Conservation (phyloP, 2,888 invertebrate genomes). For the Malthinus seriepunctatus region DNA sequence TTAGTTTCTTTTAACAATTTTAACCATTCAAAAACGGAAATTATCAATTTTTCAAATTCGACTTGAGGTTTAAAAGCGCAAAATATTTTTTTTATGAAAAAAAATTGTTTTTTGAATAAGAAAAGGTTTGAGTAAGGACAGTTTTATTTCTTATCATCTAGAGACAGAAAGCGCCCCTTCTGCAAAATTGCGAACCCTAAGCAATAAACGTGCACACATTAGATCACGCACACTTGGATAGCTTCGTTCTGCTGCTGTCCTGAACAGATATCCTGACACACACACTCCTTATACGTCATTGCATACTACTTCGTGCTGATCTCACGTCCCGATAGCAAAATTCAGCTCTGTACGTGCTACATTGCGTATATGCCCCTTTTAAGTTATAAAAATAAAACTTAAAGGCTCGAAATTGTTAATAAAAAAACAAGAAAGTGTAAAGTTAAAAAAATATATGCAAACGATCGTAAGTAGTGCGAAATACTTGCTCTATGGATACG, state of each 20-base stretch:
- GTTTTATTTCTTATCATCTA: slow-evolving; percentile 24
- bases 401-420: too few relatives aligned
- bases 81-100: background rate
- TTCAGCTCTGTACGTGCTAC: slow-evolving; percentile 12
- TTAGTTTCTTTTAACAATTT: slow-evolving; percentile 22
- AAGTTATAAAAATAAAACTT: too few relatives aligned
- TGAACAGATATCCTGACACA: slow-evolving; percentile 33
- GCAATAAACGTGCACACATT: slow-evolving; percentile 27
- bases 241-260: slow-evolving; percentile 30
- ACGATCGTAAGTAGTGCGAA: too few relatives aligned
- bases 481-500: too few relatives aligned
- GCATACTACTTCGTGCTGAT: slow-evolving; percentile 27
- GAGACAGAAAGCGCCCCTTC: slow-evolving; percentile 17
- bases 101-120: background rate
- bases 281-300: slow-evolving; percentile 31
- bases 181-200: slow-evolving; percentile 27
- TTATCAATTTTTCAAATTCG: background rate
- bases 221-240: slow-evolving; percentile 32
- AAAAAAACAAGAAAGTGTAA: too few relatives aligned
- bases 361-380: background rate
- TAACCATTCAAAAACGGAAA: slow-evolving; percentile 2
- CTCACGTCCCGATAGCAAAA: slow-evolving; percentile 15
- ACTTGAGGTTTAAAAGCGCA: background rate
- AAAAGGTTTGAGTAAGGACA: slow-evolving; percentile 13
- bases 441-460: too few relatives aligned